Conservation (phyloP, 1,140 invertebrate genomes). For the Caenorhabditis tropicalis region DNA sequence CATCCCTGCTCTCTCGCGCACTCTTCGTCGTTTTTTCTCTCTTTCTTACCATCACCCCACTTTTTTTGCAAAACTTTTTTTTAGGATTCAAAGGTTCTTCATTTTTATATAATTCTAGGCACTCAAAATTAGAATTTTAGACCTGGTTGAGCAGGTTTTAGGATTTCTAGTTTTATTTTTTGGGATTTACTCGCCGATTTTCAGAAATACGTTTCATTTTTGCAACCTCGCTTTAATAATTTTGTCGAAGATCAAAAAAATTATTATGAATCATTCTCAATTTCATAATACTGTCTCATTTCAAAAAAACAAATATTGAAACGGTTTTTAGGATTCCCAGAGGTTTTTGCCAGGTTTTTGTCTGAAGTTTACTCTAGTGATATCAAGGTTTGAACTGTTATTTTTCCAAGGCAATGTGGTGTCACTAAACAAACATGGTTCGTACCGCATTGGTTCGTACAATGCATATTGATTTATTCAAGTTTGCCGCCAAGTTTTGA, state of each 20-base stretch:
- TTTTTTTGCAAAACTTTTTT: background rate
- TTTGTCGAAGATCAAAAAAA: no score
- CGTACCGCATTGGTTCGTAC: background rate
- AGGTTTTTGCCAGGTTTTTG: background rate
- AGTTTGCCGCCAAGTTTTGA: background rate
- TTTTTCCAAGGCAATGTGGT: background rate
- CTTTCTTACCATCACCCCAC: background rate
- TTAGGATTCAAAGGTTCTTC: no score
- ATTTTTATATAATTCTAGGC: no score
- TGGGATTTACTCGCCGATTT: no score
- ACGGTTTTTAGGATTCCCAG: background rate
- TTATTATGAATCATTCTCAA: no score
- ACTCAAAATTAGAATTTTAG: no score
- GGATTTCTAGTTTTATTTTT: no score
- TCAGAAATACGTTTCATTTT: no score
- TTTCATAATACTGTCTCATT: no score
- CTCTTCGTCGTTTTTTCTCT: background rate
- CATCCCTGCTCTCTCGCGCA: conserved; percentile 27
- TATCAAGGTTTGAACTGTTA: background rate
- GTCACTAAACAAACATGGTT: conserved; percentile 33
- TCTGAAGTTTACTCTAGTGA: background rate
- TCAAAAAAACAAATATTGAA: background rate
- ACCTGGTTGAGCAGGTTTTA: no score
- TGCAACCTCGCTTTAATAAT: no score
- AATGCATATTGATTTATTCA: background rate